A percentile compares a stretch with the other conserved stretches of the same genome.
Conservation (phyloP, 64 coral and sea anemone species). For the Porites lutea region DNA sequence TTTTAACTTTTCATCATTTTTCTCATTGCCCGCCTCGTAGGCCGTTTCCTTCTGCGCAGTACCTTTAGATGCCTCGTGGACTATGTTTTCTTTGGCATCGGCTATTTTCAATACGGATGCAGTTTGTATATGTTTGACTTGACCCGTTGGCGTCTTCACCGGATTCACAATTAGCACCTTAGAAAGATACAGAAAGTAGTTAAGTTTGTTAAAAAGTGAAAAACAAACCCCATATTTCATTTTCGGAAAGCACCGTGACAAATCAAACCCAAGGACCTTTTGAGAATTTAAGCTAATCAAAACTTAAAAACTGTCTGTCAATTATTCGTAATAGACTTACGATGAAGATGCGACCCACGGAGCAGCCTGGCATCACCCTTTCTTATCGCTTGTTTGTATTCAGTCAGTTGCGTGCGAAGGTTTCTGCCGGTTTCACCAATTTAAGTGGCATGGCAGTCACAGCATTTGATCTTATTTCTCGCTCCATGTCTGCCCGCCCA, state of each 20-base stretch:
- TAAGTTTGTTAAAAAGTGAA: background rate
- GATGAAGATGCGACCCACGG: too few relatives aligned
- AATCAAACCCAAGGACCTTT: background rate
- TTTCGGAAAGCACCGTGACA: background rate
- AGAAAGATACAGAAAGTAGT: background rate
- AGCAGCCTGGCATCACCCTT: too few relatives aligned
- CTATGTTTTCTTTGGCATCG: background rate
- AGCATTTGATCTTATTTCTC: too few relatives aligned
- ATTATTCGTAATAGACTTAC: too few relatives aligned
- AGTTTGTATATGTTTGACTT: background rate
- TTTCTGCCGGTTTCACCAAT: too few relatives aligned
- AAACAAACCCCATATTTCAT: background rate
- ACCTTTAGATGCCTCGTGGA: background rate
- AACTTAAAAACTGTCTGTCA: too few relatives aligned
- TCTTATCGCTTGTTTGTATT: too few relatives aligned
- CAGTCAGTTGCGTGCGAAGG: too few relatives aligned
- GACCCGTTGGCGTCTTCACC: background rate
- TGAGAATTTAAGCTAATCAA: too few relatives aligned
- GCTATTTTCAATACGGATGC: background rate
- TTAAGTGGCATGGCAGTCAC: too few relatives aligned
- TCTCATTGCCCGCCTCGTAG: background rate
- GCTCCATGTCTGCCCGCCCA: too few relatives aligned
- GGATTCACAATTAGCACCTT: constrained; percentile 45
- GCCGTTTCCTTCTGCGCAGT: background rate
- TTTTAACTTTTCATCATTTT: background rate